Base-by-base conservation (phyloP, 1,140 invertebrate genomes). In the Drosophila takahashii region DNA sequence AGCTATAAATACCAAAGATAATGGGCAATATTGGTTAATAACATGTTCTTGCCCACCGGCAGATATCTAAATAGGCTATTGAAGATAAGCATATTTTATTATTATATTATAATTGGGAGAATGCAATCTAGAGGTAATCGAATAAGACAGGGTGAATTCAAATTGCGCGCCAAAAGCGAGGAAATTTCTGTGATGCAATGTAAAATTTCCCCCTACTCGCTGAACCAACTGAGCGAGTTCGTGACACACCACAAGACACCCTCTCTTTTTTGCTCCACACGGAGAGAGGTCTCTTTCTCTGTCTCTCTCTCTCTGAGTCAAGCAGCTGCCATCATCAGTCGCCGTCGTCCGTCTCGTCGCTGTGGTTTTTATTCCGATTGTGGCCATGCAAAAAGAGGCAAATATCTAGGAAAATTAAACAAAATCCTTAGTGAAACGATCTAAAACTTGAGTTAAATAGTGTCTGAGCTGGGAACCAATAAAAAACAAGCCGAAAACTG, bases 361-460 rank as follows among this genome's bases (percentile, higher is more conserved):
- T 70, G 79, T 69, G 81, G 79, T 81, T 87, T 80, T 86, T 86
- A 87, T 86, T 86, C 83, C 81, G 83, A 86, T 86, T 86, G 83
- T 83, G 81, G 81, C 81, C 56, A 81, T 75, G 81, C 75, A 75
- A 87, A 87, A 86, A 76, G 37, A 87, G 83, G 79, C 79, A 87
- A 79, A 87, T 83, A 69, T 60, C 56, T 39, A 66, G 51, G 27
- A 53, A 80, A 81, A 77, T 74, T 73, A 11, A 59, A 53, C 59
- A 56, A 83, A 83, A 66, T 50, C 16, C 26, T 41, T 54, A 58
- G 39, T 61, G 29, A 34, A 48, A 75, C 41, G 26, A 47, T 29
- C 39, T 45, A 67, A 71, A 70, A 45, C 15, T 9, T 9, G 5
- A 34, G n/a, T 18, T 37, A 34, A 52, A 13, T 45, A 26, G 54